Evolutionary conservation across 2,113 vertebrate species (phyloP).

Genomic region (Carollia perspicillata): DNA sequence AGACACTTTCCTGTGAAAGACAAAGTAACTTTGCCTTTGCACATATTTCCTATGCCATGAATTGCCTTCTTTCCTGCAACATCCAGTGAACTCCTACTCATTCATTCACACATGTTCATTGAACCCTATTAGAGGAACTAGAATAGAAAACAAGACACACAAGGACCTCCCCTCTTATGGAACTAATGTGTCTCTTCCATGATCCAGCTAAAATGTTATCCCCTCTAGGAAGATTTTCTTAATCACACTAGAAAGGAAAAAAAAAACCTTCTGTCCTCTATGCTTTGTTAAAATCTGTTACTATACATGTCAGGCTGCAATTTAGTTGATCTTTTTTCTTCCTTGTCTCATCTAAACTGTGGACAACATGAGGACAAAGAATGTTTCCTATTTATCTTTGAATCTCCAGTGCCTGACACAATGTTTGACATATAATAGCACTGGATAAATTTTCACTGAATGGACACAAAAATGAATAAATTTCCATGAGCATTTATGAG

Average conservation of each 20-base stretch:
- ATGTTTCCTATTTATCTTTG: slow-evolving; percentile 28
- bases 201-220: slow-evolving; percentile 2
- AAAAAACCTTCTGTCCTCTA: neutral
- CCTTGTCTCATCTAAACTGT: slow-evolving; percentile 17
- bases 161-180: neutral
- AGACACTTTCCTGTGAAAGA: neutral
- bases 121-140: neutral
- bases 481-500: neutral
- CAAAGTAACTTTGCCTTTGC: neutral
- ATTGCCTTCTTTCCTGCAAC: neutral
- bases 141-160: neutral
- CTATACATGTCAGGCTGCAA: neutral
- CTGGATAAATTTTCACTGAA: neutral
- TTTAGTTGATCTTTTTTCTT: slow-evolving; percentile 13
- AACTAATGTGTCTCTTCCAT: neutral
- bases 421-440: neutral
- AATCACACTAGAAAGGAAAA: neutral
- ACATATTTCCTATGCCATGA: neutral
- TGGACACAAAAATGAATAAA: slow-evolving; percentile 18
- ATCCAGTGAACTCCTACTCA: neutral
- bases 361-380: neutral
- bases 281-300: neutral
- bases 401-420: neutral
- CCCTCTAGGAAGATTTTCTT: slow-evolving; percentile 23
- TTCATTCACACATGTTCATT: neutral